Percentiles rank a stretch among this genome's conserved stretches.
These are phyloP conservation scores for Andrena flavipes DNA, from an alignment of 2,888 invertebrate species.

Conservation along the genomic window DNA sequence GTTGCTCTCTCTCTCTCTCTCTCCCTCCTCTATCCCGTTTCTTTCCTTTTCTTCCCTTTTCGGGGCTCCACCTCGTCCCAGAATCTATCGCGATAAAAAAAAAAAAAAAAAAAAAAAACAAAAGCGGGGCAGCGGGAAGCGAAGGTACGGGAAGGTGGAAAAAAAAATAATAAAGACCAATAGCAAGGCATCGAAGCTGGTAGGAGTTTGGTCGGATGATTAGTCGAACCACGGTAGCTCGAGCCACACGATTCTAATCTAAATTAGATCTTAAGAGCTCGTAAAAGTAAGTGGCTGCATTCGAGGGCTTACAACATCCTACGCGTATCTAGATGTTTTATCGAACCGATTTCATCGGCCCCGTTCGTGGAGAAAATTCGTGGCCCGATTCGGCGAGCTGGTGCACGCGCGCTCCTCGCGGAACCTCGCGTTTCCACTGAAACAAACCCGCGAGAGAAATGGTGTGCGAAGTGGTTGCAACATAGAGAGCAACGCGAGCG, in stretches of 20 bases:
- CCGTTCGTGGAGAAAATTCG: conserved; percentile 17
- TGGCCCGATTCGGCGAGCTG: background rate
- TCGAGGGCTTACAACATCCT: conserved; percentile 51
- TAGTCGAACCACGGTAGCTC: conserved; percentile 73
- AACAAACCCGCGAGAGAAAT: background rate
- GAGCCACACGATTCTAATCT: conserved; percentile 78
- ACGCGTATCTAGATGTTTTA: conserved; percentile 29
- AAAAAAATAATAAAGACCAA: conserved; percentile 36
- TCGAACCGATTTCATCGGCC: conserved; percentile 32
- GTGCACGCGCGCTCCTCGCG: background rate
- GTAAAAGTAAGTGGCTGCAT: conserved; percentile 69
- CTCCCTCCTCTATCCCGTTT: background rate
- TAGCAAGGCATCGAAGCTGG: conserved; percentile 29
- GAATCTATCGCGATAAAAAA: background rate
- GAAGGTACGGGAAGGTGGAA: no score
- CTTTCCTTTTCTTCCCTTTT: background rate
- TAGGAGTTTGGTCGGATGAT: conserved; percentile 51
- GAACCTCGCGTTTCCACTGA: background rate
- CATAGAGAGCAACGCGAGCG: background rate
- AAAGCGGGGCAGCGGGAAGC: background rate
- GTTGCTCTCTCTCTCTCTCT: no score
- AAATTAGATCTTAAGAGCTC: conserved; percentile 83
- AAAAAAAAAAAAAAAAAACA: background rate
- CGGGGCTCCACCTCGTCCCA: background rate
- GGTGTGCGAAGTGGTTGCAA: rapidly evolving